Conservation (phyloP, 2,113 vertebrate genomes). For the Tychaedon coryphoeus region DNA sequence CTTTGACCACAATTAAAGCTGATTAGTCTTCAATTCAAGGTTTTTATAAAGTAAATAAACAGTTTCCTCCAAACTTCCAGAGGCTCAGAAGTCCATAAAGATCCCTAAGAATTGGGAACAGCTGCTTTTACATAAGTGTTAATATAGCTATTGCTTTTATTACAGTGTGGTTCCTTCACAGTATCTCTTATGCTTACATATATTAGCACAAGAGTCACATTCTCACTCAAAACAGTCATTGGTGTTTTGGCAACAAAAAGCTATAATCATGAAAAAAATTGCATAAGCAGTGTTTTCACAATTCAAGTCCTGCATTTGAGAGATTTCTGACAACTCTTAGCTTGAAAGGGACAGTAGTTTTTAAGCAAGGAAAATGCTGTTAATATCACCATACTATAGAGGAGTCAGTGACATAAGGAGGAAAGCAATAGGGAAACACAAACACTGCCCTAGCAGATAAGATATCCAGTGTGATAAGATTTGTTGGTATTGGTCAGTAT, state of each 20-base stretch:
- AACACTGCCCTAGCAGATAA: background rate
- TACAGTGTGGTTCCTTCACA: background rate
- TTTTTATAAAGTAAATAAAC: background rate
- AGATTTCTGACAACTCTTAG: background rate
- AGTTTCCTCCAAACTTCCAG: background rate
- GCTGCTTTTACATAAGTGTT: background rate
- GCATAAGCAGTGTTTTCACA: background rate
- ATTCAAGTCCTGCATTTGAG: background rate
- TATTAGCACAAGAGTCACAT: background rate
- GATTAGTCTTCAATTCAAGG: background rate
- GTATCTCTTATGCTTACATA: background rate
- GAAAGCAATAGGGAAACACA: background rate
- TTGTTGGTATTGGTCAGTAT: background rate
- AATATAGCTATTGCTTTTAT: background rate
- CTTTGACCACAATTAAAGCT: background rate
- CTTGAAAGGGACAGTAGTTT: background rate
- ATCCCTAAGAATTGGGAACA: background rate
- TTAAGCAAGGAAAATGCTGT: background rate
- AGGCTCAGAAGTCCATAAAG: background rate
- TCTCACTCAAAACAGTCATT: background rate
- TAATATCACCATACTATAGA: background rate
- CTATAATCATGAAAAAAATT: background rate
- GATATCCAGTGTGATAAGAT: background rate
- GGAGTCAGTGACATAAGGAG: background rate
- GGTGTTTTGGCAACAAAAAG: conserved; percentile 8